phyloP scores from a whole-genome alignment of 2,113 vertebrate genomes.

The Struthio camelus region DNA sequence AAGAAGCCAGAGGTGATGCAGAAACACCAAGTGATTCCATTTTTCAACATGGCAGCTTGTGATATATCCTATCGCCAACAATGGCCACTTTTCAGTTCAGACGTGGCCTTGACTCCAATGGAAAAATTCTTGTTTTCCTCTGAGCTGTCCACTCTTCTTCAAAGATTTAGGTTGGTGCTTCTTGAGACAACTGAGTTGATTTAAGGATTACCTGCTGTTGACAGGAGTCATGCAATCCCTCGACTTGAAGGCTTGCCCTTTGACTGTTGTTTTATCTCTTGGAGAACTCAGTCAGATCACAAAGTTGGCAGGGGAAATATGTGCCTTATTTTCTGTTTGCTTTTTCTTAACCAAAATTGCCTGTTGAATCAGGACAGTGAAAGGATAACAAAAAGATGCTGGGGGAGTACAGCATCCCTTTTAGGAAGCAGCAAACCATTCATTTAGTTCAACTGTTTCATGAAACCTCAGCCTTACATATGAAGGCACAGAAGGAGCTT shows the following conservation, averaged over 20 bases:
- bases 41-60: neutral
- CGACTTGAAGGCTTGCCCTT: neutral
- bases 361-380: neutral
- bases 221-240: neutral
- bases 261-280: neutral
- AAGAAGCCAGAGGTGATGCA: neutral
- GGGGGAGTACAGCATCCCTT: neutral
- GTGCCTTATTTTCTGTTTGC: neutral
- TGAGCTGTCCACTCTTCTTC: neutral
- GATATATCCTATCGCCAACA: neutral
- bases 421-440: neutral
- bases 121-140: neutral
- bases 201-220: neutral
- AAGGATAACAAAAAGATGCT: neutral
- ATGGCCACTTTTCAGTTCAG: neutral
- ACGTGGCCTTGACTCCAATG: neutral
- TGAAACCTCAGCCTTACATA: neutral
- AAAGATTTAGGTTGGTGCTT: neutral
- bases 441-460: neutral
- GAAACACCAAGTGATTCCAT: neutral
- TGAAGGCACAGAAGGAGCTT: neutral
- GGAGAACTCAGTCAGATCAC: neutral
- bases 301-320: neutral
- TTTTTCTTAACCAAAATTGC: neutral
- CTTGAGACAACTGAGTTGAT: neutral